Conservation (phyloP, 2,113 vertebrate species). For the Brienomyrus brachyistius region DNA sequence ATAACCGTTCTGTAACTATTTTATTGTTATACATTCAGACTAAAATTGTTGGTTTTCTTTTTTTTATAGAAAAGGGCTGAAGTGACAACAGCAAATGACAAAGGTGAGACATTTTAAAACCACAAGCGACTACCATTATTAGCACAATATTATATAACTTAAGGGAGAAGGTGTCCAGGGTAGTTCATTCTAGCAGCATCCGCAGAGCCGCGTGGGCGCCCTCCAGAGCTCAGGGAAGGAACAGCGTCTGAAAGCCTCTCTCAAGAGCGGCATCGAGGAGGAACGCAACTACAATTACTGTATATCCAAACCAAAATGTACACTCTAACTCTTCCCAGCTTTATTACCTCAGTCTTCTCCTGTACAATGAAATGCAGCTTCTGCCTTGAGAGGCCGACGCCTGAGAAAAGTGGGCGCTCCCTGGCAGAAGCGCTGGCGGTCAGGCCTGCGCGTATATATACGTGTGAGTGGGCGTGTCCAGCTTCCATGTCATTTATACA, state of each 20-base stretch:
- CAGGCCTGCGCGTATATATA: conserved; percentile 60
- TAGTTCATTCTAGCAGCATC: conserved; percentile 21
- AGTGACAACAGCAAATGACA: conserved; percentile 13
- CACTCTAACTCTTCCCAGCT: conserved; percentile 74
- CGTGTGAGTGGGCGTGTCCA: conserved; percentile 40
- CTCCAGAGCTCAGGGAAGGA: neutral
- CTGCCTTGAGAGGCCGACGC: conserved; percentile 50
- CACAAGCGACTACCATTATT: conserved; percentile 2
- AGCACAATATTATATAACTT: conserved; percentile 13
- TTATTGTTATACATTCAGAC: conserved; percentile 7
- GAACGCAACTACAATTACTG: conserved; percentile 55
- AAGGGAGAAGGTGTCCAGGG: neutral
- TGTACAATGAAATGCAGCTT: conserved; percentile 70
- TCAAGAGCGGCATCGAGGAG: conserved; percentile 11
- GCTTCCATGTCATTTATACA: conserved; percentile 94
- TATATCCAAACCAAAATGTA: conserved; percentile 79
- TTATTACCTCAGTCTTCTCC: conserved; percentile 56
- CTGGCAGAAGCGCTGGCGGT: conserved; percentile 32
- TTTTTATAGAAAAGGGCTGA: conserved; percentile 12
- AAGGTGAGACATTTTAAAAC: conserved; percentile 1
- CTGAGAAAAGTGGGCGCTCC: conserved; percentile 65
- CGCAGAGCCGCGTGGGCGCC: neutral
- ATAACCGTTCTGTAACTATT: conserved; percentile 4
- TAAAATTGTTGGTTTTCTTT: neutral
- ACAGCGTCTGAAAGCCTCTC: neutral